Evolutionary conservation across 2,797 vertebrate genomes (phyloP), one percentile per base, ranked within the genome.

Genomic region (Tokudaia muenninki): DNA sequence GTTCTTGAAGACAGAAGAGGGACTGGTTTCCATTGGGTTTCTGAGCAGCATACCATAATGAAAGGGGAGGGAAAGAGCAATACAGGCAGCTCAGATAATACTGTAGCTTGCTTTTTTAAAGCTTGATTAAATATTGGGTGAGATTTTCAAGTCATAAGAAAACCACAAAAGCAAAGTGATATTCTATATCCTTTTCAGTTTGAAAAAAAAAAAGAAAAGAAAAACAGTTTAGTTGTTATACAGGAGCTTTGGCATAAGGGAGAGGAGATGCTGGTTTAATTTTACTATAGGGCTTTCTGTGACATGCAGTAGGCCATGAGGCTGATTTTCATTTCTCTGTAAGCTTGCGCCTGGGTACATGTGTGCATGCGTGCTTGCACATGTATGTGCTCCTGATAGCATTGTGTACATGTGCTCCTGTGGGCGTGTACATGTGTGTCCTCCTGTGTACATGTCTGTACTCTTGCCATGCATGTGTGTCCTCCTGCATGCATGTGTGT

Each of bases 321-420:
- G 96, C 92, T 90, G 87, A 97, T 21, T 87, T 94, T 96, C 80
- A 81, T 95, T 26, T 92, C 37, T 78, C 5, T 95, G 97, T 59
- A 96, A 91, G 90, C 94, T 93, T 96, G 86, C n/a, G 16, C 5
- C 7, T 29, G 2, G 34, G 84, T 17, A 24, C 8, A 55, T 55
- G 65, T 52, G 34, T 17, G 7, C 65, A 86, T 52, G 21, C 50
- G 50, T 37, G 52, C 29, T 29, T 61, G 13, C 16, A 47, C 67
- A 70, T n/a, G 19, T 34, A 55, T 24, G 21, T 57, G 31, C 34
- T 29, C 75, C 41, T 50, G 37, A 6, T 41, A 10, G 4, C 37
- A 7, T 44, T 63, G 59, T 83, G 26, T 44, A 6, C 57, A 29
- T 44, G 59, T 22, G 21, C 50, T 52, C 31, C 26, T 50, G 50